A percentile compares a stretch with the other conserved stretches of the same genome.
These are phyloP conservation scores for Drosophila saltans DNA, from an alignment of 1,140 invertebrate species.

Conservation along the genomic window DNA sequence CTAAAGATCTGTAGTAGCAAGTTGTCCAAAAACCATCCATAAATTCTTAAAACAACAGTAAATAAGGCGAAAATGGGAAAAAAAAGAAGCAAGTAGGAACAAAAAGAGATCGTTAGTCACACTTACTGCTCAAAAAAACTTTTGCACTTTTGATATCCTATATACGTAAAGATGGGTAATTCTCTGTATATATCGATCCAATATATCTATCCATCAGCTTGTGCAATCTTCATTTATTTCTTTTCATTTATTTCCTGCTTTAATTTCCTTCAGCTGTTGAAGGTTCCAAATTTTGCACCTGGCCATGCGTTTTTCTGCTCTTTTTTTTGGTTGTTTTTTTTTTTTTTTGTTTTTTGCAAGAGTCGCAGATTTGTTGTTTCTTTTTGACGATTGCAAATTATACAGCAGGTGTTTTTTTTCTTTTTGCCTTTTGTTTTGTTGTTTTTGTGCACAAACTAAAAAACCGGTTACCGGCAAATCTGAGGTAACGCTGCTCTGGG, in stretches of 20 bases:
- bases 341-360: slow-evolving; percentile 7
- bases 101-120: no score
- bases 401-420: slow-evolving; percentile 46
- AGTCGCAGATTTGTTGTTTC: neutral
- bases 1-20: no score
- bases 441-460: slow-evolving; percentile 28
- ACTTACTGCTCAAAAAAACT: no score
- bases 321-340: slow-evolving; percentile 18
- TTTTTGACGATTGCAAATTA: slow-evolving; percentile 12
- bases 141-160: no score
- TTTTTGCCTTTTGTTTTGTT: slow-evolving; percentile 9
- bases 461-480: slow-evolving; percentile 42
- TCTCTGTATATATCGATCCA: neutral
- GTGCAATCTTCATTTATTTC: slow-evolving; percentile 3
- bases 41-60: no score
- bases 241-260: slow-evolving; percentile 2
- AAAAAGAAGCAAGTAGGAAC: no score
- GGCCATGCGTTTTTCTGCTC: slow-evolving; percentile 15
- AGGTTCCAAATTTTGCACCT: slow-evolving; percentile 11
- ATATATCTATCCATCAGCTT: neutral
- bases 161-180: no score
- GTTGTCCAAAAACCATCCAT: no score
- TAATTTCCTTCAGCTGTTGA: slow-evolving; percentile 13
- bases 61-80: no score
- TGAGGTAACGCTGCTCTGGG: slow-evolving; percentile 7